phyloP scores from a whole-genome alignment of 2,113 vertebrate genomes.

The Hippoglossus stenolepis region DNA sequence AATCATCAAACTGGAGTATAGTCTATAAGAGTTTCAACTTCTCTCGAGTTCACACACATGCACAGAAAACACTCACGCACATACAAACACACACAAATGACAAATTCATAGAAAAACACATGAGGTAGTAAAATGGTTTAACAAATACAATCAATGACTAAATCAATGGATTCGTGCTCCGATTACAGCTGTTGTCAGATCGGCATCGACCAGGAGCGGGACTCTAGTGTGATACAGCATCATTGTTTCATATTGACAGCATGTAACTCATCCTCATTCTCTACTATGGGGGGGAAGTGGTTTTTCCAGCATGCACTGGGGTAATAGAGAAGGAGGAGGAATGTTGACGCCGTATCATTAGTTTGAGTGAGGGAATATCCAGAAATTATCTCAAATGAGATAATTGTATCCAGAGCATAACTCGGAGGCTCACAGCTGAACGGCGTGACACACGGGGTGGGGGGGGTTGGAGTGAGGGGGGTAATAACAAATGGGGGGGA shows the following conservation, averaged over 20 bases:
- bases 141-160: conserved; percentile 81
- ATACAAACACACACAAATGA: conserved; percentile 47
- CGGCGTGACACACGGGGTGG: background rate
- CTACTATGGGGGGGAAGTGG: background rate
- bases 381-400: conserved; percentile 38
- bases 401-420: conserved; percentile 45
- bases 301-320: conserved; percentile 46
- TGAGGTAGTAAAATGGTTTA: conserved; percentile 92
- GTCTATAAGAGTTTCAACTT: background rate
- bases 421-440: background rate
- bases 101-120: conserved; percentile 70
- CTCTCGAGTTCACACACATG: conserved; percentile 10
- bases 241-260: conserved; percentile 1
- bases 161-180: conserved; percentile 39
- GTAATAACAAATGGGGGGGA: conserved; percentile 19
- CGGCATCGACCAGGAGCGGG: background rate
- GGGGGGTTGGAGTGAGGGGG: background rate
- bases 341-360: background rate
- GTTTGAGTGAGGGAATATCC: conserved; percentile 15
- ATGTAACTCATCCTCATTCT: background rate
- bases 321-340: background rate
- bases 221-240: conserved; percentile 8
- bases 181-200: conserved; percentile 32
- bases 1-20: conserved; percentile 17
- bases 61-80: conserved; percentile 54